These are phyloP conservation scores for Lipophrys pholis DNA, from an alignment of 2,113 vertebrate genomes.

Conservation along the genomic window DNA sequence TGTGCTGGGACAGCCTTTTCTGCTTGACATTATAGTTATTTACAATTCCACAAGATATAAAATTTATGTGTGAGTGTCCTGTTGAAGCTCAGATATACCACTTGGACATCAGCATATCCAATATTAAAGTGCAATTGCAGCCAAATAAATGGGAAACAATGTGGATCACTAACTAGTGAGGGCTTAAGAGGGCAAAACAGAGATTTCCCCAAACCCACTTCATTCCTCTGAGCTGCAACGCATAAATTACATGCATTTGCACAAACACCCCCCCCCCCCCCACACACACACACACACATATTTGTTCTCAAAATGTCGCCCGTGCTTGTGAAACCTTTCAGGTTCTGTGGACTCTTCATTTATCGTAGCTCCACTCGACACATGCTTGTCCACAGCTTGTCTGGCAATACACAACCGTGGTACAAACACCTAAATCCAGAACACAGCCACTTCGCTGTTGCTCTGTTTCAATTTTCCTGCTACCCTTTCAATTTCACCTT, in stretches of 20 bases:
- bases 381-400: constrained; percentile 13
- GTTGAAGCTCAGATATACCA: not conserved
- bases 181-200: not conserved
- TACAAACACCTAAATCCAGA: constrained; percentile 23
- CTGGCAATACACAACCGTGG: not conserved
- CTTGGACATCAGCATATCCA: not conserved
- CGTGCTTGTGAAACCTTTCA: not conserved
- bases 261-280: too few species aligned
- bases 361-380: constrained; percentile 19
- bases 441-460: constrained; percentile 10
- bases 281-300: too few species aligned
- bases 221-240: too few species aligned
- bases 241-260: not conserved
- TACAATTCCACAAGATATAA: not conserved
- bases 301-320: not conserved
- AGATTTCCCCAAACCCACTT: not conserved
- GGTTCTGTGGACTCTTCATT: constrained; percentile 18
- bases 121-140: not conserved
- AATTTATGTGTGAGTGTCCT: not conserved
- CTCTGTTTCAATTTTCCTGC: constrained; percentile 59
- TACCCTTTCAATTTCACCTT: constrained; percentile 62
- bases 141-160: not conserved
- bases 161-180: not conserved
- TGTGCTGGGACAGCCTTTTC: not conserved
- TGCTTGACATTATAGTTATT: not conserved